phyloP scores from a whole-genome alignment of 1,140 invertebrate species.

The Drosophila orena region DNA sequence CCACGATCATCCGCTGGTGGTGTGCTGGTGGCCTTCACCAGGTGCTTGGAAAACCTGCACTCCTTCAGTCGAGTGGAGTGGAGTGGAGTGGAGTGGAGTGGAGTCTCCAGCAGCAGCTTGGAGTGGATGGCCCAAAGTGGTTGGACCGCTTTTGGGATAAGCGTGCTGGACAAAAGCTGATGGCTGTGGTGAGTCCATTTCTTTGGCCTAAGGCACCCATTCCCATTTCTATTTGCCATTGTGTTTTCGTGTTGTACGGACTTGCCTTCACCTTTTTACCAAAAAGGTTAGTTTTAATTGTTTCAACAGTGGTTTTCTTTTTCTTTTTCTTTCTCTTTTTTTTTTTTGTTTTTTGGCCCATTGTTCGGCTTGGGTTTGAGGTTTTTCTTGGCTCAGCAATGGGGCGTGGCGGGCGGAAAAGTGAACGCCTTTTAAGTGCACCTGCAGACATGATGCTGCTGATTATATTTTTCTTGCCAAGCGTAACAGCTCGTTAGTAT shows the following conservation, averaged over 20 bases:
- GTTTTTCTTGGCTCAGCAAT: slow-evolving; percentile 14
- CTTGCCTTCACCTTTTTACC: slow-evolving; percentile 41
- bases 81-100: too few species aligned
- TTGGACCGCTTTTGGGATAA: slow-evolving; percentile 45
- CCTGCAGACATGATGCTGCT: slow-evolving; percentile 83
- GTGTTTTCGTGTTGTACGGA: slow-evolving; percentile 7
- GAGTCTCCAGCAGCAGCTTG: slow-evolving; percentile 11
- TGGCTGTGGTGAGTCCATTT: slow-evolving; percentile 26
- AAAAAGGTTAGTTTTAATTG: slow-evolving; percentile 81
- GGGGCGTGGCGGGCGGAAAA: slow-evolving; percentile 53
- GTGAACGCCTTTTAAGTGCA: slow-evolving; percentile 83
- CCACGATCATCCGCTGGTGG: slow-evolving; percentile 55
- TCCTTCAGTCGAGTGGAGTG: slow-evolving; percentile 37
- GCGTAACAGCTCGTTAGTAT: slow-evolving; percentile 83
- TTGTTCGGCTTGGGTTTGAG: slow-evolving; percentile 41
- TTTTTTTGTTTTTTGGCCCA: slow-evolving; percentile 35
- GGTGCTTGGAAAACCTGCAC: slow-evolving; percentile 36
- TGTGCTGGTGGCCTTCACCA: slow-evolving; percentile 64
- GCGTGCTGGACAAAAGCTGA: slow-evolving; percentile 53
- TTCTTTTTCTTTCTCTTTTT: neutral
- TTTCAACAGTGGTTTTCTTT: slow-evolving; percentile 30
- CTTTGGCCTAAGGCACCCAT: slow-evolving; percentile 23
- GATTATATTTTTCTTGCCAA: slow-evolving; percentile 82
- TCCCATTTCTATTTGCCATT: slow-evolving; percentile 52
- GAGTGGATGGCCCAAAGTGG: slow-evolving; percentile 53